Percentiles rank a stretch among this genome's conserved stretches.
Evolutionary conservation across 2,888 invertebrate species (phyloP).

Genomic region (Sialis lutaria): DNA sequence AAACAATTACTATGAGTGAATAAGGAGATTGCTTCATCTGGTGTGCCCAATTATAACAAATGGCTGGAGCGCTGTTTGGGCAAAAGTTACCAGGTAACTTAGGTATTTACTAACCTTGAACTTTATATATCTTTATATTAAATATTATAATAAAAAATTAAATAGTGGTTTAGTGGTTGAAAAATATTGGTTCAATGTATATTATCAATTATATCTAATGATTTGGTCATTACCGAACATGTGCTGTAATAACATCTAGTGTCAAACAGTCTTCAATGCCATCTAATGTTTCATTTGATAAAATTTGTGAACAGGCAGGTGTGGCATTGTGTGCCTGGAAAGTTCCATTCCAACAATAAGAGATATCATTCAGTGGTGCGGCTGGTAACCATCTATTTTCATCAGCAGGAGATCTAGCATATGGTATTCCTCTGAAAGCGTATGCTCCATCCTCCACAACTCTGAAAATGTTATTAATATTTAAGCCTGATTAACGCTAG

Average conservation of each 20-base stretch:
- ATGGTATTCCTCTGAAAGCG: constrained; percentile 69
- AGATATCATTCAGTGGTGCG: constrained; percentile 42
- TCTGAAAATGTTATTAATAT: constrained; percentile 24
- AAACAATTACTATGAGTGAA: too few relatives aligned
- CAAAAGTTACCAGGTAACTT: too few relatives aligned
- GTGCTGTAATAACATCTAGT: constrained; percentile 66
- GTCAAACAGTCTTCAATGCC: constrained; percentile 71
- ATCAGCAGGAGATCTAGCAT: constrained; percentile 53
- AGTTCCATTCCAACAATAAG: constrained; percentile 67
- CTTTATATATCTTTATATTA: too few relatives aligned
- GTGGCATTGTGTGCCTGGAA: constrained; percentile 47
- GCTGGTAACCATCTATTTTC: constrained; percentile 55
- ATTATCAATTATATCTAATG: too few relatives aligned
- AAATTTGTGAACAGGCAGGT: constrained; percentile 50
- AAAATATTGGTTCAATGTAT: too few relatives aligned
- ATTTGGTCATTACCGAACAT: constrained; percentile 25
- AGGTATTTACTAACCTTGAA: too few relatives aligned
- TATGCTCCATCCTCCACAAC: constrained; percentile 59
- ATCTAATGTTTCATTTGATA: constrained; percentile 43
- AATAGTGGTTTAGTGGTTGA: too few relatives aligned
- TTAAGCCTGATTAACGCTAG: too few relatives aligned
- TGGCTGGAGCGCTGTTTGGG: too few relatives aligned
- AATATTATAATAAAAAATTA: too few relatives aligned
- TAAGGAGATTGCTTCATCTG: too few relatives aligned
- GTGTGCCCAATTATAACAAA: too few relatives aligned